phyloP scores from a whole-genome alignment of 1,140 invertebrate genomes.

The Brachionus rubens region DNA sequence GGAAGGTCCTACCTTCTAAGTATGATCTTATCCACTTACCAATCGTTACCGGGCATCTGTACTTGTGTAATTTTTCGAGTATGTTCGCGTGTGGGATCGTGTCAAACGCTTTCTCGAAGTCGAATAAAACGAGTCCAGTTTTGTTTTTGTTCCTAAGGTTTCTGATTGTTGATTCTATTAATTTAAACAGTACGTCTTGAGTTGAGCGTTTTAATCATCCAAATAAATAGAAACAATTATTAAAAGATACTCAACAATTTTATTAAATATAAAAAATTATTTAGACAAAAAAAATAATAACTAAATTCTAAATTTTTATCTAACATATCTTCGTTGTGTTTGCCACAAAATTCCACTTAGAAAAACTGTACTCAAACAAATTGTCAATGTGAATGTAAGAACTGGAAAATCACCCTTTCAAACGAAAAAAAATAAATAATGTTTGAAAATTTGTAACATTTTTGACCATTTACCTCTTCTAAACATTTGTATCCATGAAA shows the following conservation, averaged over 20 bases:
- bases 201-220: no score
- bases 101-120: constrained; percentile 6
- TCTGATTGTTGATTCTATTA: neutral
- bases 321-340: constrained; percentile 28
- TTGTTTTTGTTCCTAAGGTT: neutral
- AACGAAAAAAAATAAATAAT: neutral
- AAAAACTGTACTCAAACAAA: neutral
- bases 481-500: constrained; percentile 44
- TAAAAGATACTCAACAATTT: no score
- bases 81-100: neutral
- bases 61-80: constrained; percentile 1
- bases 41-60: neutral
- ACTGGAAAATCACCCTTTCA: constrained; percentile 22
- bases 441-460: neutral
- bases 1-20: neutral
- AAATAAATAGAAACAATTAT: no score
- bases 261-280: no score
- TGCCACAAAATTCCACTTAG: constrained; percentile 3
- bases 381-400: neutral
- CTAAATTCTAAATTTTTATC: no score
- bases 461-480: neutral
- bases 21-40: neutral
- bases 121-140: neutral
- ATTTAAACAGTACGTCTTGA: neutral
- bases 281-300: no score